A percentile compares a stretch with the other conserved stretches of the same genome.
phyloP scores from a whole-genome alignment of 1,140 invertebrate species.

The Bombus breviceps region DNA sequence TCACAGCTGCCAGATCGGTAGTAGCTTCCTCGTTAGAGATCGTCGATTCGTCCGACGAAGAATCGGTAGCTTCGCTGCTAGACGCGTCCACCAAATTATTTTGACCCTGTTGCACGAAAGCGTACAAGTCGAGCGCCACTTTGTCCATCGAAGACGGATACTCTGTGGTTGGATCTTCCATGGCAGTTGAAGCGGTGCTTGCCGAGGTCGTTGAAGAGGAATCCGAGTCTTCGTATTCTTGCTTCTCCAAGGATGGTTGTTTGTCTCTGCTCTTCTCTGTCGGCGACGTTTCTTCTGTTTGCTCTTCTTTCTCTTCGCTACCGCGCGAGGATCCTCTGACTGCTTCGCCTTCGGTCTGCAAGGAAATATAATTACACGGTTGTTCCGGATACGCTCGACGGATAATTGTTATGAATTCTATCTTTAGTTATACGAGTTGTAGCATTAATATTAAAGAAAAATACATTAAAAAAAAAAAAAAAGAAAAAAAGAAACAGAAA shows the following conservation, averaged over 20 bases:
- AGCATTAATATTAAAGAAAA: background rate
- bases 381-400: too few relatives aligned
- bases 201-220: constrained; percentile 39
- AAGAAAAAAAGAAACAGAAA: rapidly evolving
- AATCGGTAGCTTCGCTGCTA: constrained; percentile 70
- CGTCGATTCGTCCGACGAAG: constrained; percentile 77
- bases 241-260: constrained; percentile 30
- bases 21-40: constrained; percentile 82
- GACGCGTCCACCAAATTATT: constrained; percentile 85
- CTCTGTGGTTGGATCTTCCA: constrained; percentile 85
- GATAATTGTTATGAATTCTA: too few relatives aligned
- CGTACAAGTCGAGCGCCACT: constrained; percentile 91
- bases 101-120: constrained; percentile 87
- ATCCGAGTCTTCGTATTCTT: constrained; percentile 56
- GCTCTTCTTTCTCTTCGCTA: constrained; percentile 59
- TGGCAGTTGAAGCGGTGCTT: constrained; percentile 77
- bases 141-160: constrained; percentile 88
- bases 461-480: too few relatives aligned
- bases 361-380: background rate
- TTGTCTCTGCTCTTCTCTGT: constrained; percentile 39
- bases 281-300: constrained; percentile 58
- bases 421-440: too few relatives aligned
- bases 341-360: constrained; percentile 68
- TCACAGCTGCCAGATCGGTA: constrained; percentile 84
- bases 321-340: constrained; percentile 66